phyloP scores from a whole-genome alignment of 2,113 vertebrate species.

The Apteryx owenii region DNA sequence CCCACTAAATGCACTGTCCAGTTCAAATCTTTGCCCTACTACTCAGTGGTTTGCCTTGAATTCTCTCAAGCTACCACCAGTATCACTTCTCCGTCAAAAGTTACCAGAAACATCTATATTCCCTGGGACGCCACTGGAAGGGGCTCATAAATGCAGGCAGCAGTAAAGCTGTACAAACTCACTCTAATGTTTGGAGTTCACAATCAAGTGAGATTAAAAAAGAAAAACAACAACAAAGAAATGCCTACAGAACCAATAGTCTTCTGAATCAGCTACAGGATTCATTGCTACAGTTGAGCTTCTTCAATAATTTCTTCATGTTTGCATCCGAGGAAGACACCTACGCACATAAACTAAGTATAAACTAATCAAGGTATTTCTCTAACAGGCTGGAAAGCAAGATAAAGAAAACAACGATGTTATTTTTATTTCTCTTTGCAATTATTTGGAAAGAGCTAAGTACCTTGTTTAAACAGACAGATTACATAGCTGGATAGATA shows the following conservation, averaged over 20 bases:
- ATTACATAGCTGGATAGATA: not conserved
- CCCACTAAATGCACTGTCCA: not conserved
- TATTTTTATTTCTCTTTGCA: conserved; percentile 37
- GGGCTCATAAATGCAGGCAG: not conserved
- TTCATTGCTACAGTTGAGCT: not conserved
- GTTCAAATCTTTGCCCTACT: not conserved
- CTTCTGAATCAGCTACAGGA: not conserved
- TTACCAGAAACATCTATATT: not conserved
- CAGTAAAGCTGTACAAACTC: not conserved
- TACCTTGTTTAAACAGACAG: not conserved
- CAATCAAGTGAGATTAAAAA: not conserved
- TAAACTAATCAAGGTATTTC: conserved; percentile 49
- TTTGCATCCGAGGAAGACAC: not conserved
- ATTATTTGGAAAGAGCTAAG: not conserved
- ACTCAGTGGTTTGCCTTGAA: not conserved
- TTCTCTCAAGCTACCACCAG: not conserved
- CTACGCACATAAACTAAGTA: not conserved
- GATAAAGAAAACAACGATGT: not conserved
- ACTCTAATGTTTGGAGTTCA: not conserved
- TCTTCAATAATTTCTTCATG: not conserved
- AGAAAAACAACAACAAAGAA: not conserved
- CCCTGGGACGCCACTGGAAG: not conserved
- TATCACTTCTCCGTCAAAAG: not conserved
- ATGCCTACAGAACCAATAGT: not conserved
- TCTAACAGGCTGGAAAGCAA: conserved; percentile 29